phyloP scores from a whole-genome alignment of 2,113 vertebrate genomes.

The Chamaetylas fuelleborni region DNA sequence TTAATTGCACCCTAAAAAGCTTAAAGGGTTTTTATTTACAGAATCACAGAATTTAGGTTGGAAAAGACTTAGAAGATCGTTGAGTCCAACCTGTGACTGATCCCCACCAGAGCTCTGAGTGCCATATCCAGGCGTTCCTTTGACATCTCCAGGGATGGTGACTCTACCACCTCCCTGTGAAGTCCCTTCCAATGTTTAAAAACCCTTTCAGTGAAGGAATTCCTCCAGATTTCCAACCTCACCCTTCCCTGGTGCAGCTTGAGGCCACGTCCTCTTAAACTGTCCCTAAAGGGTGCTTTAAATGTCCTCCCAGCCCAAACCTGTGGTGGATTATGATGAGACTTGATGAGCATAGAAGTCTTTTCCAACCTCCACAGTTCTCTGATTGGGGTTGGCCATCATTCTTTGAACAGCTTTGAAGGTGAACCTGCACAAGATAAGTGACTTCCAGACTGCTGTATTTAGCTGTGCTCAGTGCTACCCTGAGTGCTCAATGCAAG shows the following conservation, averaged over 20 bases:
- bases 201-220: background rate
- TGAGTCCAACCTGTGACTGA: background rate
- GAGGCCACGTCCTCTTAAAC: background rate
- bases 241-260: background rate
- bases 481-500: background rate
- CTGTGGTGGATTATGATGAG: fast-evolving
- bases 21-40: background rate
- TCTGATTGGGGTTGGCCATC: background rate
- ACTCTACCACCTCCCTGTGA: background rate
- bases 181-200: background rate
- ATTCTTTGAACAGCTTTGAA: background rate
- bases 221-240: background rate
- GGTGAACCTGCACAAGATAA: background rate
- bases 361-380: background rate
- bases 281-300: background rate
- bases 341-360: background rate
- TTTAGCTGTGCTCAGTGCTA: background rate
- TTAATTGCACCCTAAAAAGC: background rate
- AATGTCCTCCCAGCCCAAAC: background rate
- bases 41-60: background rate
- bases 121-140: background rate
- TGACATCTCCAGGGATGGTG: background rate
- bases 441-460: background rate
- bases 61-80: background rate
- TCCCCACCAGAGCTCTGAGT: background rate